phyloP scores from a whole-genome alignment of 2,888 invertebrate species.

The Philopedon plagiatum region DNA sequence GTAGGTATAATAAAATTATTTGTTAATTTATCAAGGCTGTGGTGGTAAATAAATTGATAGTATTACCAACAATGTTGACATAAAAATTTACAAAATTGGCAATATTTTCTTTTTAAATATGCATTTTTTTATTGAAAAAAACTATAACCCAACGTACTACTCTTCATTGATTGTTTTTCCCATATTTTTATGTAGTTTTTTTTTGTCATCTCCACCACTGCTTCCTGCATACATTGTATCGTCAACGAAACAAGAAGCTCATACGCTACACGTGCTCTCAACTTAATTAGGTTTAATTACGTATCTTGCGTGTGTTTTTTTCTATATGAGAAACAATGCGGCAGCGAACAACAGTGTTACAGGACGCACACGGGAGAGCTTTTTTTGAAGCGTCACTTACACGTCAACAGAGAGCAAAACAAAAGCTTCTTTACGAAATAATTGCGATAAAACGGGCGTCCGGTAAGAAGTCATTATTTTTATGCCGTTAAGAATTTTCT shows the following conservation, averaged over 20 bases:
- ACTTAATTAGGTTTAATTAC: slow-evolving; percentile 34
- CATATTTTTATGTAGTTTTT: background rate
- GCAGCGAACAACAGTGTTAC: slow-evolving; percentile 34
- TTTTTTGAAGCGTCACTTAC: slow-evolving; percentile 21
- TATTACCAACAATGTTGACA: too few species aligned
- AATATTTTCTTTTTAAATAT: too few species aligned
- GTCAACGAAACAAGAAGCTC: slow-evolving; percentile 10
- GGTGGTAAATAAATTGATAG: too few species aligned
- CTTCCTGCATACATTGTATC: background rate
- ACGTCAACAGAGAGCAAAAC: slow-evolving; percentile 22
- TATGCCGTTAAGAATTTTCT: slow-evolving; percentile 1
- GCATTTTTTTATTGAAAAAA: too few species aligned
- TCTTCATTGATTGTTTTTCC: too few species aligned
- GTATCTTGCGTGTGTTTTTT: slow-evolving; percentile 20
- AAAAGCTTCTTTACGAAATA: slow-evolving; percentile 25
- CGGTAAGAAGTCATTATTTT: slow-evolving; percentile 10
- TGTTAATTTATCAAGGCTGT: too few species aligned
- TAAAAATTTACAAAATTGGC: too few species aligned
- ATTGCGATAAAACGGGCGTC: slow-evolving; percentile 26
- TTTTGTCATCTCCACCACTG: background rate
- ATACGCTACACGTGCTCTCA: slow-evolving; percentile 27
- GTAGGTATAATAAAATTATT: too few species aligned
- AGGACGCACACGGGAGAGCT: slow-evolving; percentile 21
- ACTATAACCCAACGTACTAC: too few species aligned
- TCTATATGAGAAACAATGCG: slow-evolving; percentile 1